Evolutionary conservation across 2,797 vertebrate species (phyloP), one percentile per base, ranked within the genome.

Genomic region (Agapornis canus): DNA sequence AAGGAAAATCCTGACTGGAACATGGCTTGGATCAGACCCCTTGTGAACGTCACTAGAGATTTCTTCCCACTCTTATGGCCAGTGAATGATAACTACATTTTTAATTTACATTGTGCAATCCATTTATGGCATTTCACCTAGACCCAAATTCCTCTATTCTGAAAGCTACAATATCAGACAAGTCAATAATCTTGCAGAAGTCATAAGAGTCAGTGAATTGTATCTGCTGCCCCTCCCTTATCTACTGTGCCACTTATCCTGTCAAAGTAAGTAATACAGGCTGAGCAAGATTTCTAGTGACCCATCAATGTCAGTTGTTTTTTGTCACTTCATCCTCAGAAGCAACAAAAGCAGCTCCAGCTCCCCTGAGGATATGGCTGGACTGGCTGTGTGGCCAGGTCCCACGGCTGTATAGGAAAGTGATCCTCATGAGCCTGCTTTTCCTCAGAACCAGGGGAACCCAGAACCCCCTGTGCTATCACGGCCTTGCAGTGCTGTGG

Each of bases 181-280:
- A 37, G 12, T 27, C 54, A 76, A 26, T 6, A 31, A 61, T 4
- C 29, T 20, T 49, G 17, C 32, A 47, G 10, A 56, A 8, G 3
- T 32, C 20, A 27, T 45, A 31, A 16, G 13, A 37, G 17, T 7
- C 56, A 22, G 31, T 0, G 0, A n/a, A 37, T 40, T 2, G 0
- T 9, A 27, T 47, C 57, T 69, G 48, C 51, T 86, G 60, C 48
- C 56, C 39, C 45, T 9, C n/a, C 49, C 11, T 27, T n/a, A 9
- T 4, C 63, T 37, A 8, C 10, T 25, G 27, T 11, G 69, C 39
- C 69, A 27, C 40, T 17, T 31, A 8, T 22, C 63, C 45, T 40
- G 32, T 2, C 52, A 11, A 5, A 16, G 9, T 11, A 23, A 19
- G 11, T 3, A 15, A 27, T 4, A 27, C 65, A 29, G 75, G 39